Evolutionary conservation across 2,888 invertebrate genomes (phyloP).

Genomic region (Ecliptopera silaceata): DNA sequence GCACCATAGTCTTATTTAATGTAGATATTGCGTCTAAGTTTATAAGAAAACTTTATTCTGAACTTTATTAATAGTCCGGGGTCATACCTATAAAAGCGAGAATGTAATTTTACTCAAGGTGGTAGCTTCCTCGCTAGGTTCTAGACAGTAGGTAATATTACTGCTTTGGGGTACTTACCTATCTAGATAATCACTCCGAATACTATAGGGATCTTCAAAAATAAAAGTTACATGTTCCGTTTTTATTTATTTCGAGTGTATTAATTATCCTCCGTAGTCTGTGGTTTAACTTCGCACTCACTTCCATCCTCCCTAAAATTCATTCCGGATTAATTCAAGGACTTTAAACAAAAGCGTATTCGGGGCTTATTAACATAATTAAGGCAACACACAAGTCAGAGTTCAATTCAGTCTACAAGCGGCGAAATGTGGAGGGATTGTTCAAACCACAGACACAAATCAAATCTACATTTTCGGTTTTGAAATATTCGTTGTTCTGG

Average conservation of each 20-base stretch:
- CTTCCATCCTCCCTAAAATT: constrained; percentile 38
- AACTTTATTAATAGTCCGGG: not conserved
- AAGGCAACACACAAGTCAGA: constrained; percentile 33
- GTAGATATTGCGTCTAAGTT: too few species aligned
- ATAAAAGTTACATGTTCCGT: not conserved
- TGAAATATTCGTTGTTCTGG: constrained; percentile 1
- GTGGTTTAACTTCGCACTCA: constrained; percentile 41
- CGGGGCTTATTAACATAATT: constrained; percentile 40
- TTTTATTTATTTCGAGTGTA: not conserved
- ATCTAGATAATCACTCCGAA: too few species aligned
- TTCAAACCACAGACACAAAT: constrained; percentile 27
- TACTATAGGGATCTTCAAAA: too few species aligned
- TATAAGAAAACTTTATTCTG: too few species aligned
- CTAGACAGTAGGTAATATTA: not conserved
- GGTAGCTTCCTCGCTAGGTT: not conserved
- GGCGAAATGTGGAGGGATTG: constrained; percentile 16
- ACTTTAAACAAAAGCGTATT: constrained; percentile 40
- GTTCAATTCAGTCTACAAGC: constrained; percentile 24
- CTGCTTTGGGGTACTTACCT: too few species aligned
- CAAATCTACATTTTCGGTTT: constrained; percentile 12
- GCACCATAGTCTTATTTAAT: too few species aligned
- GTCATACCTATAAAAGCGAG: not conserved
- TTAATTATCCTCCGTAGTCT: constrained; percentile 16
- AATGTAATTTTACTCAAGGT: not conserved
- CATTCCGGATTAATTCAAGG: constrained; percentile 45